Evolutionary conservation across 2,113 vertebrate genomes (phyloP).

Genomic region (Crotalus helleri): DNA sequence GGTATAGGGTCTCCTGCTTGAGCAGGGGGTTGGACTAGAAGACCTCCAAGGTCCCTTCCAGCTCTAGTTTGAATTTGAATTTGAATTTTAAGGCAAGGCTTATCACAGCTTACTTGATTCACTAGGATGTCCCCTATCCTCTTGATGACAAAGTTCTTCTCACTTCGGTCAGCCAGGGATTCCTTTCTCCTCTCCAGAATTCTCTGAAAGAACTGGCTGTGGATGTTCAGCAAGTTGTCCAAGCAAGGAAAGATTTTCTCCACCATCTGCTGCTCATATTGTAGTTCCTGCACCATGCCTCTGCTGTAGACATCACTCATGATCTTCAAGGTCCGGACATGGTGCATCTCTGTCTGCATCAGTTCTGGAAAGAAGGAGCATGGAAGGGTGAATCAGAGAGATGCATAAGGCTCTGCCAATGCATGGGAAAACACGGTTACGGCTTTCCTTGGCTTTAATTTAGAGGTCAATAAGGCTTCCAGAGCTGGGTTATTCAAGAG

Average conservation of each 20-base stretch:
- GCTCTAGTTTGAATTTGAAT: too few relatives aligned
- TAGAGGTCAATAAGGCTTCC: background rate
- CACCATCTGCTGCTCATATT: constrained; percentile 79
- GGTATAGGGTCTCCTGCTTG: too few relatives aligned
- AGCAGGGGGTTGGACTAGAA: too few relatives aligned
- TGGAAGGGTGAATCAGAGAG: background rate
- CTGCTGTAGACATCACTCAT: constrained; percentile 93
- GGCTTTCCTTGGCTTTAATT: background rate
- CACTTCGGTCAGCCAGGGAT: constrained; percentile 70
- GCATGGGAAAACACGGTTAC: background rate
- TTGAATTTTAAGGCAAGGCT: background rate
- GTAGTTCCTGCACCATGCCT: constrained; percentile 85
- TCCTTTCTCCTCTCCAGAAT: constrained; percentile 91
- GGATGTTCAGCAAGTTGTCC: constrained; percentile 88
- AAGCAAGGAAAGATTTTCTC: constrained; percentile 90
- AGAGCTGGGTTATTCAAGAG: too few relatives aligned
- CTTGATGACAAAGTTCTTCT: constrained; percentile 81
- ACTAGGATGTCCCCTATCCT: constrained; percentile 89
- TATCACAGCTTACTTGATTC: constrained; percentile 77
- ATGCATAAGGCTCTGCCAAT: background rate
- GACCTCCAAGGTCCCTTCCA: too few relatives aligned
- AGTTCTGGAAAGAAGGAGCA: constrained; percentile 72
- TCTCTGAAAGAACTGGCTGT: constrained; percentile 84
- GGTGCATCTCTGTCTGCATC: constrained; percentile 97
- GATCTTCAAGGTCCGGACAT: constrained; percentile 91